These are phyloP conservation scores for Synergus umbraculus DNA, from an alignment of 2,888 invertebrate species.

Conservation along the genomic window DNA sequence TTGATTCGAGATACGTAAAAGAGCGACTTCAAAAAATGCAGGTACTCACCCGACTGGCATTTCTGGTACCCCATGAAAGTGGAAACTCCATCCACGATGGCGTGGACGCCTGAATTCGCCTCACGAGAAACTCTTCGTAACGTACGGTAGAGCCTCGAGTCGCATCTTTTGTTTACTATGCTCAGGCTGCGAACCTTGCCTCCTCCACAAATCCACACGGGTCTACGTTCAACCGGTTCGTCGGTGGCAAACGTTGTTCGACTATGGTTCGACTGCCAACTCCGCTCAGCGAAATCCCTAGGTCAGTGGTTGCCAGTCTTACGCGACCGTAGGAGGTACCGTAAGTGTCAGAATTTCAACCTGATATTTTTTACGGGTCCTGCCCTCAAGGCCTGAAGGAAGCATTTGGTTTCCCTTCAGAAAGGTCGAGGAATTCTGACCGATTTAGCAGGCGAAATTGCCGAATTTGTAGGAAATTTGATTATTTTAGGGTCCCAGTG, in stretches of 20 bases:
- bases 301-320: conserved; percentile 26
- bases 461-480: background rate
- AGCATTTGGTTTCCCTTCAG: background rate
- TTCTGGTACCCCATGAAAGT: conserved; percentile 17
- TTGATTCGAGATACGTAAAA: background rate
- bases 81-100: conserved; percentile 33
- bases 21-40: background rate
- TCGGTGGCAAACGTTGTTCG: conserved; percentile 22
- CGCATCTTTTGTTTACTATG: conserved; percentile 54
- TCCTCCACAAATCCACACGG: conserved; percentile 35
- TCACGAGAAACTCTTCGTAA: conserved; percentile 39
- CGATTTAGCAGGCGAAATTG: background rate
- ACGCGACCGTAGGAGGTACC: conserved; percentile 20
- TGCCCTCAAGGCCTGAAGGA: background rate
- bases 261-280: conserved; percentile 33
- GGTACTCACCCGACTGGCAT: conserved; percentile 14
- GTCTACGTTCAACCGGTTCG: conserved; percentile 24
- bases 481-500: background rate
- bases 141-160: conserved; percentile 45
- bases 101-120: conserved; percentile 29
- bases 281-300: conserved; percentile 14
- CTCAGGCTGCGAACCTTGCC: conserved; percentile 26
- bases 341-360: conserved; percentile 37
- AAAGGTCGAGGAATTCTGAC: background rate
- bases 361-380: conserved; percentile 9